Base-by-base conservation (phyloP, 2,888 invertebrate genomes). In the Epiblema foenella region DNA sequence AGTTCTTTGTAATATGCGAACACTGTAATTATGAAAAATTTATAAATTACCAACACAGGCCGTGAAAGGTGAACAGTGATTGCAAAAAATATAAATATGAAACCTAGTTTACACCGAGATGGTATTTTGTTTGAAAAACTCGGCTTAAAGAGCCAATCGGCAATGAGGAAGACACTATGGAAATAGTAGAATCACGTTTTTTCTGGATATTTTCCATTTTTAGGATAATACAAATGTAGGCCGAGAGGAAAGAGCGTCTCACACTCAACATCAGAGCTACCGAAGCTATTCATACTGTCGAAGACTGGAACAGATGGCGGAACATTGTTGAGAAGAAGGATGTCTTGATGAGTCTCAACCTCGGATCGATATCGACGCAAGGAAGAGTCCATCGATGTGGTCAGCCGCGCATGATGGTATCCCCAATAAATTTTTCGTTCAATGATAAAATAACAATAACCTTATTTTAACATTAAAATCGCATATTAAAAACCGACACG, bases 61-160 rank as follows among this genome's bases (percentile, higher is more conserved):
- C 59, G 42, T n/a, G 59, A 24, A 24, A 60, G 60, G 42, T 46
- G 46, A 60, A 24, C 2, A 60, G 60, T 46, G 60, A 60, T 60
- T 60, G 46, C 46, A 10, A 24, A 59, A 11, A 58, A 5, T 18
- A 2, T 9, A 7, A 17, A 37, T 20, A 39, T 42, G 7, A 46
- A 42, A 42, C 42, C 42, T 42, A 15, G 42, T 42, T 42, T 42
- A 15, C 1, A 42, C 42, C n/a, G 42, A 42, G 7, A 4, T 5
- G 42, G 0, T 42, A 42, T 42, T n/a, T 15, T 15, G 42, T 42
- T 42, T n/a, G 42, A 42, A 15, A 42, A 15, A 46, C 5, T n/a
- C 7, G n/a, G n/a, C 42, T 15, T 12, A 42, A 42, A 15, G 42
- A 42, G 15, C 12, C 12, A 39, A 42, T 42, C 15, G 42, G 15